Evolutionary conservation across 2,113 vertebrate species (phyloP), one percentile per base, ranked within the genome.

Genomic region (Brienomyrus brachyistius): DNA sequence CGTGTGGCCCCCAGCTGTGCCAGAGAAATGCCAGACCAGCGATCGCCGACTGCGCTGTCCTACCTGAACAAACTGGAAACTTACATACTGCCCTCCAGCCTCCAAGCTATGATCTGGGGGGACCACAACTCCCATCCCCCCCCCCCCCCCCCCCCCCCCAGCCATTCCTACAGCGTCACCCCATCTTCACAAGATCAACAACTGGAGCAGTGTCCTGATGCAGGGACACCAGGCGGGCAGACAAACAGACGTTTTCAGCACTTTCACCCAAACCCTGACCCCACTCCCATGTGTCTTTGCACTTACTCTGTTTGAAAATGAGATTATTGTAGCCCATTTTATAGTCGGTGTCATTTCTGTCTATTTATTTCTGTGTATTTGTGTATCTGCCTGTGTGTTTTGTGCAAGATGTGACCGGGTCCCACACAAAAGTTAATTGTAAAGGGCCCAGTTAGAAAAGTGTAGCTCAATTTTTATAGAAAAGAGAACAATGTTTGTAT

Each of bases 31-130:
- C 10, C 31, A 74, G 50, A 74, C 8, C 23, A 2, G 17, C n/a
- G 3, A 35, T 23, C 35, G 5, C 35, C 11, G 9, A 82, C 89
- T 90, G 89, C 56, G 89, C 89, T 45, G 51, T 59, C 70, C 40
- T 87, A 40, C 86, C 74, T 66, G 77, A 85, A 35, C 40, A 59
- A 83, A 90, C 86, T 90, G 85, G 74, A 90, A 90, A 90, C 45
- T 50, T 83, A 45, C 80, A 56, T 23, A 35, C 48, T 88, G 59
- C 70, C 66, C 86, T 77, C 86, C 35, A 82, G 70, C 48, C 59
- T 50, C 40, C 43, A 43, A 82, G 9, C 51, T n/a, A 66, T 48
- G 48, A 31, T 87, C 83, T 15, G 23, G 31, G 27, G 47, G 70
- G 51, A 19, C 43, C 86, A 6, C 17, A 6, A 77, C 54, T 19